Base-by-base conservation (phyloP, 1,140 invertebrate species). In the Drosophila bocqueti region DNA sequence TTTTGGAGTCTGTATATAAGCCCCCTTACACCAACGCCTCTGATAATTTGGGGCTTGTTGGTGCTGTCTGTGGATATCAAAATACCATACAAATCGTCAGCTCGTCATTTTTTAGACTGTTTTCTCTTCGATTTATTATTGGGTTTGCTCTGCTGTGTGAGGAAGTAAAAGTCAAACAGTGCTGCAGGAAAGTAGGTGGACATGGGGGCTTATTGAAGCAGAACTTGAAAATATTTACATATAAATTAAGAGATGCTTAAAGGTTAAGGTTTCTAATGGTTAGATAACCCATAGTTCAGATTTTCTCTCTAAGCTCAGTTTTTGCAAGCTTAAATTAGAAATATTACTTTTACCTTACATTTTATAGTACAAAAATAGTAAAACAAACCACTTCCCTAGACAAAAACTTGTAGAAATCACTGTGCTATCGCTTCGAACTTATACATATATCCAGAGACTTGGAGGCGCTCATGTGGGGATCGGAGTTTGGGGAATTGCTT, bases 71-170 rank as follows among this genome's bases (percentile, higher is more conserved):
- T 85, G 76, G 81, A 82, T 85, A 90, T 91, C 86, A 85, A 90
- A 90, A 90, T 90, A 90, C 81, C 85, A 76, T 82, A 90, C 81
- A 90, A 82, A 79, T 90, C 85, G 85, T 91, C 85, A 90, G 85
- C 85, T 90, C 85, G 85, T 90, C 85, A 90, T 90, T 90, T 89
- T 90, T 90, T 79, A 90, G 85, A 75, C 79, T 68, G 81, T 90
- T 90, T 90, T 84, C 74, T 69, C 61, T 43, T 71, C 81, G 64
- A 87, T 83, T 87, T 87, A 83, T 87, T 80, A 72, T 71, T 63
- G 79, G 49, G 62, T 11, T 34, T 54, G 61, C 26, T 24, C 9
- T 18, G 40, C 31, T 64, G 55, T 57, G 76, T 34, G 63, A 61
- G 81, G 63, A 73, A 63, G 59, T 74, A 79, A 54, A 54, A 61